A percentile compares a stretch with the other conserved stretches of the same genome.
These are phyloP conservation scores for Lateolabrax maculatus DNA, from an alignment of 2,797 vertebrate species.

Conservation along the genomic window DNA sequence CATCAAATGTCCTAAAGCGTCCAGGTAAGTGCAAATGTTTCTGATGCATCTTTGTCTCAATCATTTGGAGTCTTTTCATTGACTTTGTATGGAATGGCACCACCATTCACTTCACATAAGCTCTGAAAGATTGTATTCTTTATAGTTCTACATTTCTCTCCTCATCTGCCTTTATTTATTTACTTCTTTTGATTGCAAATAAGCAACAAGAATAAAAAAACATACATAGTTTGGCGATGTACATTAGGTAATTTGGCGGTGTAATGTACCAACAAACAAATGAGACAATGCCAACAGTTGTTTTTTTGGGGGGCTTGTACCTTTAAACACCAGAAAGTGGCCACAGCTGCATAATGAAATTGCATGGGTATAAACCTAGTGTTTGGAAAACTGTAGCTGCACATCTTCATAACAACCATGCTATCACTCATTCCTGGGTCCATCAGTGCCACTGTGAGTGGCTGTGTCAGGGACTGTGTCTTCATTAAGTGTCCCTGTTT, in stretches of 20 bases:
- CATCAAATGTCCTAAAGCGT: too few relatives aligned
- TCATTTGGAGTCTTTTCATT: background rate
- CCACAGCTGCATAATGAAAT: constrained; percentile 29
- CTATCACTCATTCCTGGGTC: constrained; percentile 43
- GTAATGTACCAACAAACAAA: background rate
- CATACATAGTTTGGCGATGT: too few relatives aligned
- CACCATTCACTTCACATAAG: too few relatives aligned
- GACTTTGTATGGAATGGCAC: background rate
- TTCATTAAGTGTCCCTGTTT: constrained; percentile 49
- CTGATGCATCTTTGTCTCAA: too few relatives aligned
- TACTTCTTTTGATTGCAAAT: background rate
- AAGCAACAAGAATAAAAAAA: too few relatives aligned
- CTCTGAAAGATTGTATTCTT: background rate
- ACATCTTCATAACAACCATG: constrained; percentile 36
- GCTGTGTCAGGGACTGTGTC: constrained; percentile 50
- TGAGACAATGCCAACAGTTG: background rate
- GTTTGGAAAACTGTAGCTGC: constrained; percentile 13
- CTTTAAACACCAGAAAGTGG: background rate
- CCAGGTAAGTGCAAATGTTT: too few relatives aligned
- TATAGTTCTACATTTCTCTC: too few relatives aligned
- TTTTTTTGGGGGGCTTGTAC: background rate
- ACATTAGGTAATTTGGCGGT: too few relatives aligned
- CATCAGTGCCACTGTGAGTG: constrained; percentile 40
- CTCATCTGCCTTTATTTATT: background rate
- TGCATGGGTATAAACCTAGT: constrained; percentile 12